These are phyloP conservation scores for Chaenodraco wilsoni DNA, from an alignment of 2,797 vertebrate genomes.

Conservation along the genomic window DNA sequence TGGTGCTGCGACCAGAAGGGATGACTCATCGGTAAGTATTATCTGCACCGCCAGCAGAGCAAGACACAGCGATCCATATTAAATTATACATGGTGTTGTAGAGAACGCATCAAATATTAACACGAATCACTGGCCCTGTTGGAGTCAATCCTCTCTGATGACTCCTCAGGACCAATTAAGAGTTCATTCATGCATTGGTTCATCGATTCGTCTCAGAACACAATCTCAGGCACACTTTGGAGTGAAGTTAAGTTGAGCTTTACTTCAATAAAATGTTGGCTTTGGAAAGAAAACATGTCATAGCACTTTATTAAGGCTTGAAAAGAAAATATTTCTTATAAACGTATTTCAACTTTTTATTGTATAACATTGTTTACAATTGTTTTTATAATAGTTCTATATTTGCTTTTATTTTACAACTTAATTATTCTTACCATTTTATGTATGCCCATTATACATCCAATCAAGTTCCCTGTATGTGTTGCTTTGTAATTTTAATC, in stretches of 20 bases:
- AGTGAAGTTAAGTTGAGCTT: background rate
- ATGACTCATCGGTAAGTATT: constrained; percentile 54
- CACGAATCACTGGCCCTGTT: constrained; percentile 33
- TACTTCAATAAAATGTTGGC: background rate
- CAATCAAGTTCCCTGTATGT: too few species aligned
- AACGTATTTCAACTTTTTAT: too few species aligned
- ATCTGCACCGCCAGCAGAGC: constrained; percentile 54
- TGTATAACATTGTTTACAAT: too few species aligned
- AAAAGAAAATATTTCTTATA: background rate
- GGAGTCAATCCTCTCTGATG: constrained; percentile 22
- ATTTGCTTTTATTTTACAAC: too few species aligned
- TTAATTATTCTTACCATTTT: too few species aligned
- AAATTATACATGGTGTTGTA: constrained; percentile 60
- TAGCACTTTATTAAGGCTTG: background rate
- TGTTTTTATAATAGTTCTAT: too few species aligned
- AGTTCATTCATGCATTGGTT: constrained; percentile 20
- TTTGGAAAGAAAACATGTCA: background rate
- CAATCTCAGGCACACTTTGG: background rate
- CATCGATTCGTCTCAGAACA: background rate
- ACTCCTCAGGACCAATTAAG: constrained; percentile 25
- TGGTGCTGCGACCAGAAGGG: constrained; percentile 29
- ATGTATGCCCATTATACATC: too few species aligned
- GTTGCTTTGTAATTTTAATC: too few species aligned
- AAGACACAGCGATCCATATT: constrained; percentile 44
- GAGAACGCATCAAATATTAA: constrained; percentile 55